A percentile compares a stretch with the other conserved stretches of the same genome.
phyloP scores from a whole-genome alignment of 1,140 invertebrate species.

The Drosophila ficusphila region DNA sequence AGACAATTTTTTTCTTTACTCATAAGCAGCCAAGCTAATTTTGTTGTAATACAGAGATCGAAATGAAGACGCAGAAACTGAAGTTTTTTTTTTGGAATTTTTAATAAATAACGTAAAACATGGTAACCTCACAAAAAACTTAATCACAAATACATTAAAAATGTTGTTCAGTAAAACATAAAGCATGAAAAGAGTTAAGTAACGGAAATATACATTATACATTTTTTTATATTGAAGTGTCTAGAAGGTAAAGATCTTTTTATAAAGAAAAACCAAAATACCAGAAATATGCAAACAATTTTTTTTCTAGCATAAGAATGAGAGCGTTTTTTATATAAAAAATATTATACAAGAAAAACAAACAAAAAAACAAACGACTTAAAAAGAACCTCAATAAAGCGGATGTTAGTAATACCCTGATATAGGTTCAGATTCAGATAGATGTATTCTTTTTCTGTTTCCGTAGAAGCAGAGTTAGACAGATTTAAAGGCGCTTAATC shows the following conservation, averaged over 20 bases:
- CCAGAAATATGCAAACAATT: slow-evolving; percentile 59
- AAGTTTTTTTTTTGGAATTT: slow-evolving; percentile 52
- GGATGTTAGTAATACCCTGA: slow-evolving; percentile 44
- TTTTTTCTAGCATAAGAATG: slow-evolving; percentile 74
- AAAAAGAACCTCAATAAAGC: slow-evolving; percentile 59
- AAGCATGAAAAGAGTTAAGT: slow-evolving; percentile 17
- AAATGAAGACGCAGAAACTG: slow-evolving; percentile 6
- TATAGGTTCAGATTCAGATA: slow-evolving; percentile 42
- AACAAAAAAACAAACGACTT: slow-evolving; percentile 43
- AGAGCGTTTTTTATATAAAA: slow-evolving; percentile 61
- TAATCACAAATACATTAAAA: slow-evolving; percentile 71
- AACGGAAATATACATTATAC: slow-evolving; percentile 54
- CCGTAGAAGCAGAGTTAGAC: background rate
- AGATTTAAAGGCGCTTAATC: slow-evolving; percentile 29
- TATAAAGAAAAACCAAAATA: slow-evolving; percentile 60
- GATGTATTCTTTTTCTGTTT: slow-evolving; percentile 6
- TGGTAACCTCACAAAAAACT: slow-evolving; percentile 57
- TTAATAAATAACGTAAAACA: slow-evolving; percentile 46
- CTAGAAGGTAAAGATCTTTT: slow-evolving; percentile 59
- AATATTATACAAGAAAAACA: slow-evolving; percentile 45
- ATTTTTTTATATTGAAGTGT: slow-evolving; percentile 59
- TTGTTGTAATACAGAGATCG: slow-evolving; percentile 51
- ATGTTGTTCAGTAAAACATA: slow-evolving; percentile 69
- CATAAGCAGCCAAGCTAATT: slow-evolving; percentile 79
- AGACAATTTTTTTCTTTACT: slow-evolving; percentile 52